A percentile compares a stretch with the other conserved stretches of the same genome.
These are phyloP conservation scores for Chanos chanos DNA, from an alignment of 2,797 vertebrate species.

Conservation along the genomic window DNA sequence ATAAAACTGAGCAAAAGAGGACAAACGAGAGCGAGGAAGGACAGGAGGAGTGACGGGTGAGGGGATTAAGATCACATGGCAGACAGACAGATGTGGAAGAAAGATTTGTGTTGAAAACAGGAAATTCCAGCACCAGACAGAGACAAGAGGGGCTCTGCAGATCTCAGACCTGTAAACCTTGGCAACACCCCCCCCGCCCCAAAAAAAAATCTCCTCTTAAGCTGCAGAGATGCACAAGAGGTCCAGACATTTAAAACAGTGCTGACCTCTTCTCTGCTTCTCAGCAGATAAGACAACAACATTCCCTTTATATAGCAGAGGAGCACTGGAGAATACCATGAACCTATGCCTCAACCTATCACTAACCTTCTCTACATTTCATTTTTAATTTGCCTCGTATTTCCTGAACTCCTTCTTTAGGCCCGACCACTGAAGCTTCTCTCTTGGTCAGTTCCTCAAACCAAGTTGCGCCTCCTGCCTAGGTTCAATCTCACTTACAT, in stretches of 20 bases:
- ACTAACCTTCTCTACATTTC: not conserved
- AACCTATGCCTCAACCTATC: not conserved
- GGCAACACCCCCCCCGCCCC: slow-evolving; percentile 15
- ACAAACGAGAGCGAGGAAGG: not conserved
- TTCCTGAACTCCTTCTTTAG: not conserved
- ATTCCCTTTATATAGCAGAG: not conserved
- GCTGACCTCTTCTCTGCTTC: not conserved
- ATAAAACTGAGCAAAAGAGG: not conserved
- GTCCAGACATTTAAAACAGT: not conserved
- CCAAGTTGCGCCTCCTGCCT: slow-evolving; percentile 19
- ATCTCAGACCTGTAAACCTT: slow-evolving; percentile 39
- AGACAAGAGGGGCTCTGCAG: slow-evolving; percentile 51
- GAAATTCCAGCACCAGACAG: slow-evolving; percentile 62
- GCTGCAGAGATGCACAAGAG: slow-evolving; percentile 13
- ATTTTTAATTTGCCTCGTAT: too few species aligned
- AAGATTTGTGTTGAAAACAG: slow-evolving; percentile 65
- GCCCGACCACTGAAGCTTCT: not conserved
- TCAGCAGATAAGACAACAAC: not conserved
- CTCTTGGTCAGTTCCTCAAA: not conserved
- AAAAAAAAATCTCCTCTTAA: slow-evolving; percentile 34
- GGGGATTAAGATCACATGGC: not conserved
- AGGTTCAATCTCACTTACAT: slow-evolving; percentile 68
- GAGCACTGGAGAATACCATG: not conserved
- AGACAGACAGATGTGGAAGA: slow-evolving; percentile 37
- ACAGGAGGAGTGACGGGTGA: slow-evolving; percentile 1